Evolutionary conservation across 2,888 invertebrate genomes (phyloP), one percentile per base, ranked within the genome.

Genomic region (Abrostola tripartita): DNA sequence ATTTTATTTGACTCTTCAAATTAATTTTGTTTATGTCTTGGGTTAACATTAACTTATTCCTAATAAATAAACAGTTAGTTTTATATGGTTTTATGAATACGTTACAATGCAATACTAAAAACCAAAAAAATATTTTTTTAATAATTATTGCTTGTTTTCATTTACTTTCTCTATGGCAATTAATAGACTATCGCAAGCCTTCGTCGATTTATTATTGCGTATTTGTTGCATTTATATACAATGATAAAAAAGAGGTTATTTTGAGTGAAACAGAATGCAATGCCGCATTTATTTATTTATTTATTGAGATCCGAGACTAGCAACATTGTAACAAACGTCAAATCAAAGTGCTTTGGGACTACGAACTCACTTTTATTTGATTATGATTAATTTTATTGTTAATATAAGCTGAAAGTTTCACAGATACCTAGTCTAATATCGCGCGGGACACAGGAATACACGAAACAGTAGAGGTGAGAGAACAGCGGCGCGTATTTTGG

Each of bases 301-400:
- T 53, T 41, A 41, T 53, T 53, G 24, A 24, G 24, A 24, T 24
- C 4, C 24, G 24, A 52, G 8, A 49, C 35, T 74, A 61, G 74
- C 68, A 72, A 76, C 66, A 61, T 71, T 68, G 41, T 40, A 37
- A n/a, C 8, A 76, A 71, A 76, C 78, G 67, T 83, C 81, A 81
- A 82, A 73, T 75, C 65, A 74, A 73, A 71, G 75, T 74, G 67
- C 65, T 72, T 60, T 37, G 65, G 65, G 67, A 66, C 71, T 72
- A 65, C 69, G 68, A 67, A 70, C 47, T 52, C 50, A 47, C 37
- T 79, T 79, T 78, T 76, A 74, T 76, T 79, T 71, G 76, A 81
- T 74, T 75, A 78, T 74, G 72, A 73, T 74, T 75, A 74, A 69
- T 78, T 78, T 76, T 71, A 74, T 67, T 61, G 53, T 66, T 52